Conservation (phyloP, 2,797 vertebrate genomes). For the Peromyscus eremicus region DNA sequence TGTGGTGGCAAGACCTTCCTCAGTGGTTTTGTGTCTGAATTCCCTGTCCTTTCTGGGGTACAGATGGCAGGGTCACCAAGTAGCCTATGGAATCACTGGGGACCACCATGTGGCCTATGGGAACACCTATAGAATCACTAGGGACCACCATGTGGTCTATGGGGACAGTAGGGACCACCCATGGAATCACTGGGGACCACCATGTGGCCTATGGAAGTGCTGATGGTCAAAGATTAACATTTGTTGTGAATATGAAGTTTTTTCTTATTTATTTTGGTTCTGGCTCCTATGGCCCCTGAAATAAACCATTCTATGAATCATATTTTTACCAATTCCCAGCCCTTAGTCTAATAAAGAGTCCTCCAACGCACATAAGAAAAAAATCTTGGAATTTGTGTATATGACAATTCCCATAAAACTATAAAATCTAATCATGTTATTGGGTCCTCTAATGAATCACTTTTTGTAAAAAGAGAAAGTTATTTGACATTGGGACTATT, state of each 20-base stretch:
- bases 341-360: not conserved
- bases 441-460: not conserved
- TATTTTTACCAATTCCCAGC: conserved; percentile 24
- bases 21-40: not conserved
- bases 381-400: conserved; percentile 24
- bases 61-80: not conserved
- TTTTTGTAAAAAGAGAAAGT: conserved; percentile 43
- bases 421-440: conserved; percentile 33
- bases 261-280: conserved; percentile 25
- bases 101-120: no score
- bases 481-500: not conserved
- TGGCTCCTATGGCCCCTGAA: not conserved
- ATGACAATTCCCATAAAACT: conserved; percentile 21
- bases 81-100: not conserved
- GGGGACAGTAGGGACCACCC: not conserved
- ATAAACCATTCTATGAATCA: not conserved
- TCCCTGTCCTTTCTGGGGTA: not conserved
- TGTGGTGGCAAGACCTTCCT: not conserved
- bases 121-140: no score
- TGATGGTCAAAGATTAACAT: not conserved
- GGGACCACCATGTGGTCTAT: no score
- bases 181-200: not conserved
- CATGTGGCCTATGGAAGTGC: not conserved
- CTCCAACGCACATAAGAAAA: not conserved
- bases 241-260: not conserved